Evolutionary conservation across 2,113 vertebrate species (phyloP), one percentile per base, ranked within the genome.

Genomic region (Pelecanoides urinatrix): DNA sequence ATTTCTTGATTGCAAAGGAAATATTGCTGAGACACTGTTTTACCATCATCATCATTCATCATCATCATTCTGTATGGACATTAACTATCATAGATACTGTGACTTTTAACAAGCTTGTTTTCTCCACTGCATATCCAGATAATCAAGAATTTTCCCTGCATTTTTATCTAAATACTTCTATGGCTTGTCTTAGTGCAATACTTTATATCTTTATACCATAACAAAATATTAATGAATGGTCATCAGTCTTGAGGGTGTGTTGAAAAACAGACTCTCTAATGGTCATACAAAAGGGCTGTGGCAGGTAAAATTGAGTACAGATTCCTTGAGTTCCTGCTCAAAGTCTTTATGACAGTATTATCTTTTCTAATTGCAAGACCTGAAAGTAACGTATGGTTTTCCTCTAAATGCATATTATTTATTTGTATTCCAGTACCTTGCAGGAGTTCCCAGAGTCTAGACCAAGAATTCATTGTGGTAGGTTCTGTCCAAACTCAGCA

Each of bases 1-100:
- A 75, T 81, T 94, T 97, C 81, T 88, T 88, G 84, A 95, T 96
- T 93, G 36, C 65, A 89, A 63, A 88, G 61, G 30, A 93, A 92
- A 95, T 94, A 92, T 55, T 92, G 52, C 67, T 73, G 53, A 87
- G 70, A 80, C 38, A 68, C 27, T 78, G 27, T 94, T 62, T 80
- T 55, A 77, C n/a, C 42, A 79, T 86, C 86, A 90, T 32, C 50
- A 75, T 72, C 45, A 76, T 86, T 76, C 42, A 79, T 86, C 88
- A 90, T 32, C 55, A 75, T 72, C 45, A 76, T 86, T 76, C 65
- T 94, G 32, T n/a, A 89, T 1, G 18, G 50, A 68, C 45, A 78
- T 89, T 93, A 96, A 83, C 62, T 67, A 50, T 77, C 18, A 1
- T 45, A 90, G 71, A 91, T 59, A 66, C 30, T 58, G 47, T 65